Evolutionary conservation across 2,797 vertebrate genomes (phyloP).

Genomic region (Erethizon dorsatum): DNA sequence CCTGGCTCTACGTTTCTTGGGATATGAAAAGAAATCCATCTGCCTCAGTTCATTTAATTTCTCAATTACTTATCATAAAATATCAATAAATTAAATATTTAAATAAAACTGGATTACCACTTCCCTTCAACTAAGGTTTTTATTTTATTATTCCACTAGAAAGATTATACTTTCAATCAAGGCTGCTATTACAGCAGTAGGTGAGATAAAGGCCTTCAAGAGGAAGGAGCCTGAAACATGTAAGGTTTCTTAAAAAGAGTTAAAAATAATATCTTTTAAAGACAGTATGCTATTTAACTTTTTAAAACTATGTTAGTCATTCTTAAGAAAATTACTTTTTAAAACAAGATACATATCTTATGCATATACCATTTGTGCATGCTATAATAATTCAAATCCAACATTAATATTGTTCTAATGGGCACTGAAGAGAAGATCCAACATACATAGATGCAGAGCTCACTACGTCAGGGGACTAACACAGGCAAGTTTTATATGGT

Average conservation of each 20-base stretch:
- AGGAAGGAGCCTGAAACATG: background rate
- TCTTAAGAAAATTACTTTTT: background rate
- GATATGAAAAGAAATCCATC: background rate
- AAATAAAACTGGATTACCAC: background rate
- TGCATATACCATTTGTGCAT: background rate
- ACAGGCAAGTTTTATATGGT: background rate
- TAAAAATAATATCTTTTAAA: background rate
- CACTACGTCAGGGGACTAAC: background rate
- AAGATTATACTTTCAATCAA: background rate
- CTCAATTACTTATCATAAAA: slow-evolving; percentile 43
- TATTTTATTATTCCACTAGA: background rate
- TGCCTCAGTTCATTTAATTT: slow-evolving; percentile 28
- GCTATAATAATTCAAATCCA: background rate
- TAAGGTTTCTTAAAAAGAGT: background rate
- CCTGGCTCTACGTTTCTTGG: background rate
- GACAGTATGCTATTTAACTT: background rate
- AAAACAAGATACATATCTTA: background rate
- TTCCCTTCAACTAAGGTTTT: background rate
- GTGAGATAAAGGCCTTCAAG: background rate
- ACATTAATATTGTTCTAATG: background rate
- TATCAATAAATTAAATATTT: slow-evolving; percentile 19
- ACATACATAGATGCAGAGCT: background rate
- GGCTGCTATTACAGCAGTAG: background rate
- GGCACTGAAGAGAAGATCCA: background rate
- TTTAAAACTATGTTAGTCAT: slow-evolving; percentile 27